Conservation (phyloP, 2,888 invertebrate genomes). For the Drosophila pegasa region DNA sequence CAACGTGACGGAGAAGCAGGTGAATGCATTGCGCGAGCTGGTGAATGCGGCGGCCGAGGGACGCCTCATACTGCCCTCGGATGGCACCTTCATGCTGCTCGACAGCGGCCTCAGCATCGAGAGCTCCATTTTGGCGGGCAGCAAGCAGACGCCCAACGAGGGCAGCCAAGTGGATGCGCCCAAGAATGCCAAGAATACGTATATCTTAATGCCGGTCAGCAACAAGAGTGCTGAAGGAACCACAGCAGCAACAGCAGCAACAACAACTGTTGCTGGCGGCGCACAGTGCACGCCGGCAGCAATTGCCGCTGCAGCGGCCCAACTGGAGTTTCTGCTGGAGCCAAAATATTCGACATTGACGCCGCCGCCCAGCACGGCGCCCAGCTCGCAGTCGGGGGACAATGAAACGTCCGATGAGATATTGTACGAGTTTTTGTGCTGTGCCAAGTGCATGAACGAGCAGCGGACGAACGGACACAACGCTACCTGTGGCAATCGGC, state of each 20-base stretch:
- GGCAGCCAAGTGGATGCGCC: background rate
- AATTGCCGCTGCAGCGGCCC: constrained; percentile 60
- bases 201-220: constrained; percentile 83
- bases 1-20: constrained; percentile 85
- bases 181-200: constrained; percentile 75
- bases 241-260: background rate
- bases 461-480: constrained; percentile 51
- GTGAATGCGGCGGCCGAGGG: constrained; percentile 85
- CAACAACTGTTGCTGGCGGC: constrained; percentile 3
- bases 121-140: constrained; percentile 82
- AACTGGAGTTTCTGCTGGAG: constrained; percentile 71
- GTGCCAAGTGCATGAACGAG: constrained; percentile 85
- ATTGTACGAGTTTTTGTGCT: constrained; percentile 85
- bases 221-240: constrained; percentile 23
- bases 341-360: constrained; percentile 82
- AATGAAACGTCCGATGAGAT: constrained; percentile 71
- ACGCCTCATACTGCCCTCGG: constrained; percentile 84
- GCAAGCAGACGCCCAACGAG: constrained; percentile 22
- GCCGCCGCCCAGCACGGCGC: constrained; percentile 48
- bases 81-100: constrained; percentile 84
- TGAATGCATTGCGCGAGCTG: constrained; percentile 83
- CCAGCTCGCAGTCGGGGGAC: constrained; percentile 24
- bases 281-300: constrained; percentile 43
- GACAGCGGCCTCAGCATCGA: constrained; percentile 85
- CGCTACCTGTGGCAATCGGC: constrained; percentile 48